Evolutionary conservation across 2,888 invertebrate species (phyloP).

Genomic region (Pandemis heparana): DNA sequence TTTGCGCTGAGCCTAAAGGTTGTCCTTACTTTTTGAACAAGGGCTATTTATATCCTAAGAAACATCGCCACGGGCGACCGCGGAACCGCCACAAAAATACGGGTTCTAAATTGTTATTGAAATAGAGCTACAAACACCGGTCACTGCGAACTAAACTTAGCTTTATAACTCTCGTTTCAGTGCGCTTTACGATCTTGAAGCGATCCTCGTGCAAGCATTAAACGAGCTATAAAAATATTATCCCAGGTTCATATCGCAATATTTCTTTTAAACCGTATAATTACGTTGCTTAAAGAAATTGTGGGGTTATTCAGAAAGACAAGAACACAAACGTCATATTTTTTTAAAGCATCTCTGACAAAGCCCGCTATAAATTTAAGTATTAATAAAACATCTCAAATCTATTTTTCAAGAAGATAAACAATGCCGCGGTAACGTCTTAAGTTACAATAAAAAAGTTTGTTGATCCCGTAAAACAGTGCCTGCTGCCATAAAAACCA

Average conservation of each 20-base stretch:
- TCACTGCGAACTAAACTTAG: conserved; percentile 50
- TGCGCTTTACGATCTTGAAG: conserved; percentile 52
- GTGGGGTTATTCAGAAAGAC: not conserved
- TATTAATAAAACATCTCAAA: conserved; percentile 34
- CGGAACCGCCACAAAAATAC: not conserved
- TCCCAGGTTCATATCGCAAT: not conserved
- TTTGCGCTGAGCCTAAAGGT: not conserved
- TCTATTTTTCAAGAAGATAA: conserved; percentile 21
- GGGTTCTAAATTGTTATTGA: conserved; percentile 13
- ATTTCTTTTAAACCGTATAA: not conserved
- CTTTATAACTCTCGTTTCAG: conserved; percentile 56
- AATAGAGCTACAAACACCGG: conserved; percentile 43
- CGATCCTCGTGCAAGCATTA: conserved; percentile 54
- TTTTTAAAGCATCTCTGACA: not conserved
- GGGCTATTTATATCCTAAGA: not conserved
- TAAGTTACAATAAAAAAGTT: conserved; percentile 38
- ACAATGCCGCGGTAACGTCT: conserved; percentile 32
- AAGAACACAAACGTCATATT: conserved; percentile 1
- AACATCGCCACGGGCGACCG: not conserved
- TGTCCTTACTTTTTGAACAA: not conserved
- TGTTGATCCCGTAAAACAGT: conserved; percentile 35
- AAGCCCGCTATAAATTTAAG: conserved; percentile 28
- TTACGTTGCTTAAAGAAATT: not conserved
- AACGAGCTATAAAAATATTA: conserved; percentile 44
- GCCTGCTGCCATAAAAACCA: conserved; percentile 33